Conservation (phyloP, 2,113 vertebrate genomes). For the Micronycteris hirsuta region DNA sequence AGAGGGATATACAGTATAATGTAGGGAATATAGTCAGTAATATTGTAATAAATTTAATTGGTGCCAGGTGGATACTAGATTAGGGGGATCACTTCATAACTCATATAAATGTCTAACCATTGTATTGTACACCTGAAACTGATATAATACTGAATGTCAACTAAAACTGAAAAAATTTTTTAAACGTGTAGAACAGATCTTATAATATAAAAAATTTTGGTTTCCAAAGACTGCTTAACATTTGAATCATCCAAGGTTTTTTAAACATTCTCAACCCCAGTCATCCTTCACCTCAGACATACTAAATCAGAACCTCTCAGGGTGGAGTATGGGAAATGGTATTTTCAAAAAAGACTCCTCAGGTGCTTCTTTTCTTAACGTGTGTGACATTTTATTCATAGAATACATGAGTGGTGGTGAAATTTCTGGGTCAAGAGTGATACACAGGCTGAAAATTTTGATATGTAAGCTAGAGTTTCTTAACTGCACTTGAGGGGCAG, state of each 20-base stretch:
- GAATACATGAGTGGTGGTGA: too few relatives aligned
- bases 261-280: neutral
- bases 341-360: neutral
- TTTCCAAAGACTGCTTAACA: neutral
- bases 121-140: neutral
- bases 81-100: neutral
- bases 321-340: neutral
- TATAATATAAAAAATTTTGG: neutral
- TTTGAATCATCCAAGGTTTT: neutral
- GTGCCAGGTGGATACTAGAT: neutral
- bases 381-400: too few relatives aligned
- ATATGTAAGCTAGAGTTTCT: too few relatives aligned
- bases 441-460: too few relatives aligned
- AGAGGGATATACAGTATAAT: neutral
- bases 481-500: too few relatives aligned
- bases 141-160: neutral
- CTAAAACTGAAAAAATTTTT: neutral
- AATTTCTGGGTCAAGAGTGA: too few relatives aligned
- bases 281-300: neutral
- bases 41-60: neutral
- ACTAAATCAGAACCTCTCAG: neutral
- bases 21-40: neutral
- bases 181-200: neutral
- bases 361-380: too few relatives aligned
- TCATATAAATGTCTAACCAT: neutral